phyloP scores from a whole-genome alignment of 2,888 invertebrate species.

The Blastobasis lacticolella region DNA sequence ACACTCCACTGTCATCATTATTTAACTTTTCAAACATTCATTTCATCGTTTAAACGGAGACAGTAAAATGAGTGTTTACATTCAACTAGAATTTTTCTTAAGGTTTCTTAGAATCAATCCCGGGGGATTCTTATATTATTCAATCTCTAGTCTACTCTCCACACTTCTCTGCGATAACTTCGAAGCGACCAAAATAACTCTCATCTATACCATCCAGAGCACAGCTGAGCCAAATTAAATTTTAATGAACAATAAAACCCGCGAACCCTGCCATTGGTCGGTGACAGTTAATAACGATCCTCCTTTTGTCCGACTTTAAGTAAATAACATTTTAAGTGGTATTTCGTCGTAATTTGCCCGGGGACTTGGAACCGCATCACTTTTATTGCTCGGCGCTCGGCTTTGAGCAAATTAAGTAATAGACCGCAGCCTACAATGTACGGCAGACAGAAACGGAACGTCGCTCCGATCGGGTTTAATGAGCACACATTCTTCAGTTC shows the following conservation, averaged over 20 bases:
- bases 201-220: no score
- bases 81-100: no score
- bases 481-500: background rate
- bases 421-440: background rate
- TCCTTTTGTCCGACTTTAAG: slow-evolving; percentile 14
- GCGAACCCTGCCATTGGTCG: slow-evolving; percentile 12
- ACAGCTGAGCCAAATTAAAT: slow-evolving; percentile 19
- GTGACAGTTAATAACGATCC: slow-evolving; percentile 16
- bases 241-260: slow-evolving; percentile 22
- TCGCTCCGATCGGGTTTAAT: background rate
- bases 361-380: slow-evolving; percentile 23
- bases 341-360: slow-evolving; percentile 25
- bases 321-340: slow-evolving; percentile 29
- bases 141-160: no score
- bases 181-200: no score
- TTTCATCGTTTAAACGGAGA: no score
- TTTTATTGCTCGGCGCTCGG: slow-evolving; percentile 16
- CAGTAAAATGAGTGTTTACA: no score
- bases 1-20: no score
- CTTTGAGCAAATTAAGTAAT: slow-evolving; percentile 4
- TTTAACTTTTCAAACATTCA: no score
- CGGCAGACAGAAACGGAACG: background rate
- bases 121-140: no score
- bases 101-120: no score
- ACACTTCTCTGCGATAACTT: no score